Evolutionary conservation across 2,888 invertebrate genomes (phyloP).

Genomic region (Himalopsyche tibetana): DNA sequence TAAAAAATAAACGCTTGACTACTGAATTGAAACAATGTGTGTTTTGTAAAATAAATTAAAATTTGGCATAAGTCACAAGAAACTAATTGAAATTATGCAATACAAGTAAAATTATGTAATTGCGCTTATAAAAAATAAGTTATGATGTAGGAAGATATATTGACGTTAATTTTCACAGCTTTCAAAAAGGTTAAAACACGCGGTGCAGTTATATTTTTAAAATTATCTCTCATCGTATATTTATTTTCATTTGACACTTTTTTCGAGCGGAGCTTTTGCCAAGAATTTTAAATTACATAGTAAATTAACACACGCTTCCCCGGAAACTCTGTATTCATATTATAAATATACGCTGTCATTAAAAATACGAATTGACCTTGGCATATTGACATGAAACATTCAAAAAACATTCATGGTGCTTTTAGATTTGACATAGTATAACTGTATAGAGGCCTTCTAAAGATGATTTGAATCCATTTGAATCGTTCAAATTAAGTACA

Average conservation of each 20-base stretch:
- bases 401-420: neutral
- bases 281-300: neutral
- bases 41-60: too few species aligned
- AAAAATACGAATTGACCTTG: slow-evolving; percentile 3
- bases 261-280: neutral
- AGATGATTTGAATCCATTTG: too few species aligned
- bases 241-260: slow-evolving; percentile 9
- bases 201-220: slow-evolving; percentile 7
- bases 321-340: neutral
- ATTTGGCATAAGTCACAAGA: too few species aligned
- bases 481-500: too few species aligned
- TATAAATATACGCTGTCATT: neutral
- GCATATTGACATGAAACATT: slow-evolving; percentile 12
- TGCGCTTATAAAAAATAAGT: too few species aligned
- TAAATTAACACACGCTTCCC: slow-evolving; percentile 2
- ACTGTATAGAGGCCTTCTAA: too few species aligned
- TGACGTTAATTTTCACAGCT: neutral
- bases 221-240: slow-evolving; percentile 5
- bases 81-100: too few species aligned
- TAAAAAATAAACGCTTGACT: too few species aligned
- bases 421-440: too few species aligned
- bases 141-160: too few species aligned
- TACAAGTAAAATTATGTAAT: too few species aligned
- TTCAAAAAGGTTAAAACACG: neutral
- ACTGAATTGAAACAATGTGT: too few species aligned